A percentile compares a stretch with the other conserved stretches of the same genome.
Conservation (phyloP, 2,113 vertebrate genomes). For the Haemorhous mexicanus region DNA sequence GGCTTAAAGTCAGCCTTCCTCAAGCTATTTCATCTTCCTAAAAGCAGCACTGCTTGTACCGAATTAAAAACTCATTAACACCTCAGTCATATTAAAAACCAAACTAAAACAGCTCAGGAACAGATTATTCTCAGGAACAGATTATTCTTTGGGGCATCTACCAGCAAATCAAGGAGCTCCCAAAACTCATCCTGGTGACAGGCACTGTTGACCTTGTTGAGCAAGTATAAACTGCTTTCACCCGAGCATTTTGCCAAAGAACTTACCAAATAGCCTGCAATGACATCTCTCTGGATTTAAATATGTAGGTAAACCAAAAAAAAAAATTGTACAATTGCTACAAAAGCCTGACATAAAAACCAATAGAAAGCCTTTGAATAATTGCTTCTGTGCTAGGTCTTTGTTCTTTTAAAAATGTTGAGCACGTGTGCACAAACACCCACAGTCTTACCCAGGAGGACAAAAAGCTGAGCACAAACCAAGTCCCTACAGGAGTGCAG, state of each 20-base stretch:
- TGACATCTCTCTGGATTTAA: neutral
- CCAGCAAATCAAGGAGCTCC: neutral
- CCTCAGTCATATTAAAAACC: neutral
- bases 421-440: rapidly evolving
- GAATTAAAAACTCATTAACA: neutral
- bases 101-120: neutral
- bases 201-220: neutral
- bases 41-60: neutral
- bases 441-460: neutral
- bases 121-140: neutral
- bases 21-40: neutral
- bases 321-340: neutral
- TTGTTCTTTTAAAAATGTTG: neutral
- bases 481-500: neutral
- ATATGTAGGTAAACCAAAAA: neutral
- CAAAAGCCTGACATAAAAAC: neutral
- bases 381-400: neutral
- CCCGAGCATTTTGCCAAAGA: neutral
- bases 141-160: neutral
- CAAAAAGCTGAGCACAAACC: neutral
- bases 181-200: neutral
- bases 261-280: neutral
- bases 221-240: neutral
- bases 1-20: neutral
- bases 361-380: neutral